Conservation (phyloP, 2,888 invertebrate genomes). For the Tipula vernalis region DNA sequence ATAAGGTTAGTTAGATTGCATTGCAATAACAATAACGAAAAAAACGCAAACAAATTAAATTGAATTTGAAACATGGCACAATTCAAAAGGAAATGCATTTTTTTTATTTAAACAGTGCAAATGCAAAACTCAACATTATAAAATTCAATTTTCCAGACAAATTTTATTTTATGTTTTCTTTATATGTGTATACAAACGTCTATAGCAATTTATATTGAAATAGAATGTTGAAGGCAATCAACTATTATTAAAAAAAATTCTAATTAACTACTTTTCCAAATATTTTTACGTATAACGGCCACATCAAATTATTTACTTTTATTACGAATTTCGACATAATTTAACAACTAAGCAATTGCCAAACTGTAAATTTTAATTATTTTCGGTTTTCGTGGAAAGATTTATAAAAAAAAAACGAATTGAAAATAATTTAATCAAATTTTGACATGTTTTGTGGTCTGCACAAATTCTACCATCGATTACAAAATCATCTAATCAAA, state of each 20-base stretch:
- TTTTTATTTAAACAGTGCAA: neutral
- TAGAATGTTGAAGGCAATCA: neutral
- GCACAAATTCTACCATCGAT: neutral
- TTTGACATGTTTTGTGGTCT: neutral
- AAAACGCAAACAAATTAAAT: neutral
- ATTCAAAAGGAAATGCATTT: neutral
- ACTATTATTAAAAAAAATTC: neutral
- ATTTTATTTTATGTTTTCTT: neutral
- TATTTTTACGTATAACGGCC: neutral
- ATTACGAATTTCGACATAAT: neutral
- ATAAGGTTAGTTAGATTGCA: neutral
- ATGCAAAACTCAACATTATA: neutral
- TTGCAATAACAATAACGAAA: neutral
- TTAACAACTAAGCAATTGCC: neutral
- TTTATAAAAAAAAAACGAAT: neutral
- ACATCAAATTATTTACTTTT: neutral
- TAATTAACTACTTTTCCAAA: too few species aligned
- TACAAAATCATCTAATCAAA: neutral
- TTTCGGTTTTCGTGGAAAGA: neutral
- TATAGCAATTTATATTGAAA: neutral
- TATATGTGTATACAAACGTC: neutral
- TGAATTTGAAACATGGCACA: neutral
- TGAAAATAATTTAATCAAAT: neutral
- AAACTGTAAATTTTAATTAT: neutral
- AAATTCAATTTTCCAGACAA: neutral